Evolutionary conservation across 2,888 invertebrate genomes (phyloP).

Genomic region (Erebia palarica): DNA sequence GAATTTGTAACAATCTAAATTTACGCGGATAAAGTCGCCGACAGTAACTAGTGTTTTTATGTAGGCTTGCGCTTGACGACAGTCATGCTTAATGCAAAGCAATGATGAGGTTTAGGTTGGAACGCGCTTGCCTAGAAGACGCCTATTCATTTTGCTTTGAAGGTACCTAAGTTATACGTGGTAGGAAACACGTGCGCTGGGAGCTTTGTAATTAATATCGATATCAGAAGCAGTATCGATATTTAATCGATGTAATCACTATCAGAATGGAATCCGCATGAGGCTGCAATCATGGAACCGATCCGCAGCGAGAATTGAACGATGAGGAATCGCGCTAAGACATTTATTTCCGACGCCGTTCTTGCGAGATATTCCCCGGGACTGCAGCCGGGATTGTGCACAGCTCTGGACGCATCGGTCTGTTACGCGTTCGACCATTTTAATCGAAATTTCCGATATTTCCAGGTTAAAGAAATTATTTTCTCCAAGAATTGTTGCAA

Average conservation of each 20-base stretch:
- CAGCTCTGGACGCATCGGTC: slow-evolving; percentile 29
- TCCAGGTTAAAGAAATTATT: no score
- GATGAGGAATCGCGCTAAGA: slow-evolving; percentile 43
- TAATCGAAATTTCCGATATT: not conserved
- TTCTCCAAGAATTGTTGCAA: no score
- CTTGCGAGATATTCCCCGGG: slow-evolving; percentile 39
- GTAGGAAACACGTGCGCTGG: no score
- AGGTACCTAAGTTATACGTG: no score
- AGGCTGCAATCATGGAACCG: slow-evolving; percentile 31
- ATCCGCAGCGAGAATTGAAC: slow-evolving; percentile 43
- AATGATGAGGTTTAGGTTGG: no score
- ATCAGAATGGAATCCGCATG: slow-evolving; percentile 26
- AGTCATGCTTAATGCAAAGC: no score
- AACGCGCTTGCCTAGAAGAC: no score
- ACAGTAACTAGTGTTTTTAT: no score
- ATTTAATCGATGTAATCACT: slow-evolving; percentile 13
- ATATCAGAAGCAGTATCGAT: not conserved
- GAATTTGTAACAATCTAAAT: not conserved
- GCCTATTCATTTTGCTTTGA: no score
- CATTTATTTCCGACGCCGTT: slow-evolving; percentile 41
- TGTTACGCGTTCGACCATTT: slow-evolving; percentile 18
- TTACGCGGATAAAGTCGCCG: no score
- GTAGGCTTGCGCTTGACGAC: no score
- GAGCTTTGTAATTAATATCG: not conserved
- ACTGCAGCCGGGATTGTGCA: slow-evolving; percentile 40